A percentile compares a stretch with the other conserved stretches of the same genome.
Evolutionary conservation across 2,888 invertebrate genomes (phyloP).

Genomic region (Pachydiplax longipennis): DNA sequence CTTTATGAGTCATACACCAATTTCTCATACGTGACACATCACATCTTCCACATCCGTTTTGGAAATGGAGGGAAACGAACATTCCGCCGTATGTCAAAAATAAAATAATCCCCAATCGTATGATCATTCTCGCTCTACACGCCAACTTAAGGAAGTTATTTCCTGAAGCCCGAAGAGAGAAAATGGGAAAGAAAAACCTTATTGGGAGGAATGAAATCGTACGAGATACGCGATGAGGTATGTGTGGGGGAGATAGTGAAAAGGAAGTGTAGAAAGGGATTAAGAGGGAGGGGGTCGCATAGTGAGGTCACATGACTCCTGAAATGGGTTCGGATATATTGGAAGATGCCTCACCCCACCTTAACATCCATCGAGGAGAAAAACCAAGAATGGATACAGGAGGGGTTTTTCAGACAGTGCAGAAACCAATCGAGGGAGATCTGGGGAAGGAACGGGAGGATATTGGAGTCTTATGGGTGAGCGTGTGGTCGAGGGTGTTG

Average conservation of each 20-base stretch:
- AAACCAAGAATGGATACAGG: neutral
- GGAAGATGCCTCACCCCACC: neutral
- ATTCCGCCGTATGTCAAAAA: neutral
- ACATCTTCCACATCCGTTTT: neutral
- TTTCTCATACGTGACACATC: too few species aligned
- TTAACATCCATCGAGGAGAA: neutral
- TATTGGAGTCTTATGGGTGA: neutral
- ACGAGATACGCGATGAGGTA: neutral
- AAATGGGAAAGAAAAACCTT: neutral
- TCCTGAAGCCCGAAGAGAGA: neutral
- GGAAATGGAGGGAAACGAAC: neutral
- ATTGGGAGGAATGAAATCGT: neutral
- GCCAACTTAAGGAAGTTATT: neutral
- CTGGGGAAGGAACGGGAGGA: neutral
- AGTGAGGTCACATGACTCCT: neutral
- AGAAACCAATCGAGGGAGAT: slow-evolving; percentile 13
- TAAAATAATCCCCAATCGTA: neutral
- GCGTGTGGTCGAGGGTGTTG: neutral
- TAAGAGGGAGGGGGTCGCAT: neutral
- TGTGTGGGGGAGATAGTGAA: neutral
- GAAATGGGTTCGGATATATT: neutral
- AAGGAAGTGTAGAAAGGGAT: neutral
- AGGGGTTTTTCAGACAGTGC: neutral
- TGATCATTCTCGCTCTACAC: neutral
- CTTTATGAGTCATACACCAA: too few species aligned